These are phyloP conservation scores for Bhutanitis thaidina DNA, from an alignment of 2,888 invertebrate species.

Conservation along the genomic window DNA sequence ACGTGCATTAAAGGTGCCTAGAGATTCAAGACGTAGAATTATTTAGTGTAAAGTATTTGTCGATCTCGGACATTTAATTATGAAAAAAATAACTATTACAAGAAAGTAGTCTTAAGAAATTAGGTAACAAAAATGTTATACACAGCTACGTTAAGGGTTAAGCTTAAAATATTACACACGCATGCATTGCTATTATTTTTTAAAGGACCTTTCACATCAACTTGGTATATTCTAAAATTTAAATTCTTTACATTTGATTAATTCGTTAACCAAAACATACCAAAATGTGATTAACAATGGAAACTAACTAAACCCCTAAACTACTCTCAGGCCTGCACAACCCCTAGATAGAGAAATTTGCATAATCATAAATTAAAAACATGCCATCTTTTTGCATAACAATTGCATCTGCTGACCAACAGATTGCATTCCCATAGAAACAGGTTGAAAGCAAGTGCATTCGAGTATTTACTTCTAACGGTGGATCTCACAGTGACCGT, in stretches of 20 bases:
- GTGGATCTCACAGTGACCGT: slow-evolving; percentile 44
- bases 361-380: slow-evolving; percentile 66
- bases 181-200: too few relatives aligned
- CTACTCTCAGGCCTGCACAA: slow-evolving; percentile 31
- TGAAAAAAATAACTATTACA: too few relatives aligned
- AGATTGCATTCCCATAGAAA: slow-evolving; percentile 46
- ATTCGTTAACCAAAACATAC: background rate
- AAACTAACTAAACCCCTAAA: slow-evolving; percentile 39
- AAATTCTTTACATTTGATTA: background rate
- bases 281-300: slow-evolving; percentile 29
- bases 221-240: background rate
- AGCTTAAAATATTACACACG: too few relatives aligned
- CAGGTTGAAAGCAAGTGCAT: slow-evolving; percentile 64
- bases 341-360: slow-evolving; percentile 40
- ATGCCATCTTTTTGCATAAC: slow-evolving; percentile 51
- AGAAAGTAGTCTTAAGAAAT: too few relatives aligned
- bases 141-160: too few relatives aligned
- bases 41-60: too few relatives aligned
- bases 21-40: too few relatives aligned
- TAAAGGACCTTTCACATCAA: too few relatives aligned
- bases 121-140: too few relatives aligned
- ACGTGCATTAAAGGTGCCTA: too few relatives aligned
- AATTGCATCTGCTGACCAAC: slow-evolving; percentile 38
- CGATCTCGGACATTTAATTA: too few relatives aligned
- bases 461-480: slow-evolving; percentile 45